Evolutionary conservation across 2,113 vertebrate genomes (phyloP).

Genomic region (Pungitius pungitius): DNA sequence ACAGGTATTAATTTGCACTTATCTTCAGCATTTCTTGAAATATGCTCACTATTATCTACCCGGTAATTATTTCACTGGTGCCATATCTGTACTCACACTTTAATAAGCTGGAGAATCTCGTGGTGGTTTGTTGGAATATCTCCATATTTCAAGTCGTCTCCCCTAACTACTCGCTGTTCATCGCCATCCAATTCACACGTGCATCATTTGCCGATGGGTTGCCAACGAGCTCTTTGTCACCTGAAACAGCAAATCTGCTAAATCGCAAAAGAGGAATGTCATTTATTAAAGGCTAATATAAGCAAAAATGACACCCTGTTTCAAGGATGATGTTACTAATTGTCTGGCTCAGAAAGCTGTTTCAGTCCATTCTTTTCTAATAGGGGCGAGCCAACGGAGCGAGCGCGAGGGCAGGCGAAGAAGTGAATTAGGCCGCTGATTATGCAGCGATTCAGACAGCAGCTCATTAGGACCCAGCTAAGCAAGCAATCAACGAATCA

Average conservation of each 20-base stretch:
- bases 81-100: no score
- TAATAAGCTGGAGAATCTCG: not conserved
- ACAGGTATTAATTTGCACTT: not conserved
- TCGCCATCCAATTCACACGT: slow-evolving; percentile 1
- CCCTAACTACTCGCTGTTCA: not conserved
- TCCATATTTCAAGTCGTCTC: not conserved
- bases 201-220: not conserved
- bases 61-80: not conserved
- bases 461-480: slow-evolving; percentile 81
- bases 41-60: not conserved
- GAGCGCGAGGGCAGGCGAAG: slow-evolving; percentile 64
- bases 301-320: slow-evolving; percentile 35
- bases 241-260: slow-evolving; percentile 14
- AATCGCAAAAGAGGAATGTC: slow-evolving; percentile 22
- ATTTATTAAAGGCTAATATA: slow-evolving; percentile 50
- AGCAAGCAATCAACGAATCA: slow-evolving; percentile 80
- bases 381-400: slow-evolving; percentile 60
- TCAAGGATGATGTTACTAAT: slow-evolving; percentile 65
- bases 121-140: not conserved
- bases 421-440: slow-evolving; percentile 79
- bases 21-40: not conserved
- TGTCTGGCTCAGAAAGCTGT: slow-evolving; percentile 50
- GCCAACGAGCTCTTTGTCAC: slow-evolving; percentile 11
- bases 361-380: slow-evolving; percentile 58
- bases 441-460: slow-evolving; percentile 78